Percentiles rank a stretch among this genome's conserved stretches.
Evolutionary conservation across 1,140 invertebrate genomes (phyloP).

Genomic region (Drosophila kohkoa): DNA sequence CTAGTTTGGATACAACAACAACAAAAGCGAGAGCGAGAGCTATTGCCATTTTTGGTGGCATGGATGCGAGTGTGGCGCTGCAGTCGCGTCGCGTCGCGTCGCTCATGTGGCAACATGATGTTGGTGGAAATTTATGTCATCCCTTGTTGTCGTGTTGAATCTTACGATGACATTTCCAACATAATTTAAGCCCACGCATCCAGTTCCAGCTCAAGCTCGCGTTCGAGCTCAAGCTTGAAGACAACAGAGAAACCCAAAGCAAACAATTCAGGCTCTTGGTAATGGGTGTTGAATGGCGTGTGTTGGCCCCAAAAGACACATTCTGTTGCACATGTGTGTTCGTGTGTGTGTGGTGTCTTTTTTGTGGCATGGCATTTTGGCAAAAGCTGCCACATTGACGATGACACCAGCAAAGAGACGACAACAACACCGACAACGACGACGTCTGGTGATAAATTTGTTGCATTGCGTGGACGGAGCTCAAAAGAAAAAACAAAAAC

Average conservation of each 20-base stretch:
- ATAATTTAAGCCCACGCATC: constrained; percentile 85
- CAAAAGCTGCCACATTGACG: constrained; percentile 57
- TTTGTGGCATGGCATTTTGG: constrained; percentile 66
- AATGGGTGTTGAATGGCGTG: constrained; percentile 68
- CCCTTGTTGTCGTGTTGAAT: constrained; percentile 85
- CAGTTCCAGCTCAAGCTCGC: constrained; percentile 1
- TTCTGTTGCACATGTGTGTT: constrained; percentile 33
- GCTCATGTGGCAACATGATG: constrained; percentile 70
- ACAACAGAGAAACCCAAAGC: constrained; percentile 19
- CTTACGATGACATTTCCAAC: constrained; percentile 85
- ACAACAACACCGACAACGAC: constrained; percentile 39
- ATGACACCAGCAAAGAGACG: constrained; percentile 64
- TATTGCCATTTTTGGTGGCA: constrained; percentile 67
- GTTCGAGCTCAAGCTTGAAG: background rate
- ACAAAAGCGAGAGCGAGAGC: constrained; percentile 18
- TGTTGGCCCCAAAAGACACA: constrained; percentile 57
- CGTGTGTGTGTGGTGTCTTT: constrained; percentile 36
- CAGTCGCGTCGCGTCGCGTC: constrained; percentile 68
- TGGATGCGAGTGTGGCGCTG: constrained; percentile 50
- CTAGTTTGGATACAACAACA: constrained; percentile 60
- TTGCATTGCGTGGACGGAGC: constrained; percentile 66
- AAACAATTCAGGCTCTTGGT: constrained; percentile 51
- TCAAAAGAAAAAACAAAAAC: constrained; percentile 26
- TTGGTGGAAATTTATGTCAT: constrained; percentile 85
- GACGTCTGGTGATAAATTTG: constrained; percentile 70